phyloP scores from a whole-genome alignment of 2,888 invertebrate genomes.

The Nemotelus pantherinus region DNA sequence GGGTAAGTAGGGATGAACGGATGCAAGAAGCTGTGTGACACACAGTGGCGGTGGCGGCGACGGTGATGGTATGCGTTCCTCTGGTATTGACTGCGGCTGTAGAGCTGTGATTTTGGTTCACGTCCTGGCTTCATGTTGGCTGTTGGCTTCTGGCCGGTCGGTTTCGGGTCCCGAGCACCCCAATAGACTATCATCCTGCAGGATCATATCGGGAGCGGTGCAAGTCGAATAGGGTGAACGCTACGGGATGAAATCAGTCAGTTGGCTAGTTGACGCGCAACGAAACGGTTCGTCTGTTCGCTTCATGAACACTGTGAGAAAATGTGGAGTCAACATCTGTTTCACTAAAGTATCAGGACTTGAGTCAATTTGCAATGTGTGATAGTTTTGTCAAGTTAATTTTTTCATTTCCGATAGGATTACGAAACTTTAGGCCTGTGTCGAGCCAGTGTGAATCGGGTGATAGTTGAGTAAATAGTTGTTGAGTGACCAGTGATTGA shows the following conservation, averaged over 20 bases:
- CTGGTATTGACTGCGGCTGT: constrained; percentile 26
- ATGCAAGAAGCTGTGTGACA: constrained; percentile 26
- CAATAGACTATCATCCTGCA: constrained; percentile 34
- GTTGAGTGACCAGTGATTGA: constrained; percentile 29
- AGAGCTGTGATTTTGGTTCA: constrained; percentile 34
- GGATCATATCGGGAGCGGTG: constrained; percentile 31
- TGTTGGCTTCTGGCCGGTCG: constrained; percentile 33
- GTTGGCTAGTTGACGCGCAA: constrained; percentile 64
- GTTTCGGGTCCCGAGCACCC: background rate
- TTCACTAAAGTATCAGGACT: background rate
- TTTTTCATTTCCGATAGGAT: background rate
- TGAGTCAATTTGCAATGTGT: background rate
- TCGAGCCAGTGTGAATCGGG: background rate
- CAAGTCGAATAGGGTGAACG: constrained; percentile 54
- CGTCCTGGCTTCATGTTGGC: constrained; percentile 39
- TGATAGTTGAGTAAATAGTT: constrained; percentile 17
- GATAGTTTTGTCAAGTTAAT: constrained; percentile 3
- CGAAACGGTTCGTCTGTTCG: constrained; percentile 60
- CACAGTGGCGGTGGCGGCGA: constrained; percentile 25
- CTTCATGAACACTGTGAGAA: constrained; percentile 21
- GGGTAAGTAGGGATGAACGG: constrained; percentile 9
- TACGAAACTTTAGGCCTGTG: background rate
- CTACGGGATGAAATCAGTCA: constrained; percentile 56
- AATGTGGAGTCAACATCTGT: constrained; percentile 39
- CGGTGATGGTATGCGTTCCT: constrained; percentile 28